These are phyloP conservation scores for Taenioides sp. DNA, from an alignment of 2,797 vertebrate species.

Conservation along the genomic window DNA sequence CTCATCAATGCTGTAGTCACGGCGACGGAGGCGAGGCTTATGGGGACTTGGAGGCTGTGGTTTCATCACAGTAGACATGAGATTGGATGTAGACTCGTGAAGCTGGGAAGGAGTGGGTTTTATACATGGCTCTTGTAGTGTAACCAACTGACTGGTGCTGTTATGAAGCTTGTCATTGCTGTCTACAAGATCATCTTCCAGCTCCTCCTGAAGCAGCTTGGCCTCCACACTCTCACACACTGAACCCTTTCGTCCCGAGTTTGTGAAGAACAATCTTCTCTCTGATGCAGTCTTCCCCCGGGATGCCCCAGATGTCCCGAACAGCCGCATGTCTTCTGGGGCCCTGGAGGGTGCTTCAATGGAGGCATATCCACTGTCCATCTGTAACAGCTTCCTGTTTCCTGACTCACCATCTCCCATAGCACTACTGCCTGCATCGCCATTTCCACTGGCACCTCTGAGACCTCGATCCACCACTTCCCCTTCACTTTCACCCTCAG, in stretches of 20 bases:
- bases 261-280: conserved; percentile 87
- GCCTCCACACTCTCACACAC: conserved; percentile 89
- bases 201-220: conserved; percentile 76
- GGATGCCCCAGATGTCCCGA: conserved; percentile 67
- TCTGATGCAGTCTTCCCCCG: conserved; percentile 86
- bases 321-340: conserved; percentile 81
- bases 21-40: conserved; percentile 73
- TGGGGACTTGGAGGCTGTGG: conserved; percentile 63
- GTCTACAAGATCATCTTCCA: conserved; percentile 70
- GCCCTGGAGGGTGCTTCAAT: conserved; percentile 89
- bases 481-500: conserved; percentile 69
- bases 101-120: conserved; percentile 46
- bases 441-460: conserved; percentile 52
- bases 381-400: conserved; percentile 91
- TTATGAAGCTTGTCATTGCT: conserved; percentile 41
- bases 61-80: conserved; percentile 49
- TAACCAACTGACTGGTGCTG: conserved; percentile 23
- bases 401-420: conserved; percentile 78
- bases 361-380: conserved; percentile 97
- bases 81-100: conserved; percentile 47
- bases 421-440: conserved; percentile 52
- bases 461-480: conserved; percentile 37
- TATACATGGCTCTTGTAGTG: conserved; percentile 48
- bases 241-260: conserved; percentile 82
- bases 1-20: conserved; percentile 98